Evolutionary conservation across 2,888 invertebrate species (phyloP), one percentile per base, ranked within the genome.

Genomic region (Cheilosia scutellata): DNA sequence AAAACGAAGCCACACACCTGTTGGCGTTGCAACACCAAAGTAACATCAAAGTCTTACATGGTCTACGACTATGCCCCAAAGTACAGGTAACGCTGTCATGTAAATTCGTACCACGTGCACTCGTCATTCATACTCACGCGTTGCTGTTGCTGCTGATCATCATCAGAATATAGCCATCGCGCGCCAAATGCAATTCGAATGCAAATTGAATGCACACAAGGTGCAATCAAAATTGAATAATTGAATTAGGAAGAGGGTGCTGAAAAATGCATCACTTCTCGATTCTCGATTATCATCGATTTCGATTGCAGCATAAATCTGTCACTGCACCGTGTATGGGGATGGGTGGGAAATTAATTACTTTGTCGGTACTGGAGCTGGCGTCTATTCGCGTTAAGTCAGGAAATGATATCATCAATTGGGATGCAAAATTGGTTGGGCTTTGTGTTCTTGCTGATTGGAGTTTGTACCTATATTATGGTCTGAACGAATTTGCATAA

Each of bases 331-430:
- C 33, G 40, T 57, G 42, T 53, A 47, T 66, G 58, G 44, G 63
- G 65, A 71, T 66, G 70, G 86, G 76, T 66, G 76, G 71, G 68
- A 86, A 82, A 77, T 82, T 77, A 76, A 86, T 82, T 86, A 74
- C 82, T 76, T 71, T 62, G 49, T 63, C 62, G 20, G 20, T 20
- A 20, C 20, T 20, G 20, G 20, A 20, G 63, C 29, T 80, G 86
- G 86, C 80, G 76, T 82, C 72, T 68, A 57, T 78, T 62, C 44
- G 76, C 58, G 76, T 72, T 57, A 53, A 70, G 58, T 11, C 86
- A 76, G 86, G 86, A 86, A 86, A 86, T 86, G 86, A 86, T 86
- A 72, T 86, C 86, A 86, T 82, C 86, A 72, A 63, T 31, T 82
- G 71, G 82, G 71, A 77, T 49, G 25, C 75, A 40, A 86, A 82